A percentile compares a stretch with the other conserved stretches of the same genome.
phyloP scores from a whole-genome alignment of 2,113 vertebrate genomes.

The Ammodytes marinus region DNA sequence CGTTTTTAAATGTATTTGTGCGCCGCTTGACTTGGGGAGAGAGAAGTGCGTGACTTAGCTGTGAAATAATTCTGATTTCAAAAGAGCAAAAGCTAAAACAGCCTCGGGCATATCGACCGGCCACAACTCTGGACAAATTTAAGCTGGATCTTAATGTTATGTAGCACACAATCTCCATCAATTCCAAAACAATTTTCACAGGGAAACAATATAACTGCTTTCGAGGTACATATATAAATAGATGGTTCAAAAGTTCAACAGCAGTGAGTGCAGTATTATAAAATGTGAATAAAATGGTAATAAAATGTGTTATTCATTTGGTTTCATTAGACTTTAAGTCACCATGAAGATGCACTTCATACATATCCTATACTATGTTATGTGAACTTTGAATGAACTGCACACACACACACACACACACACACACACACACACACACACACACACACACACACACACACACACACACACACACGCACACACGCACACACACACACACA shows the following conservation, averaged over 20 bases:
- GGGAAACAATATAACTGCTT: no score
- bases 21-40: not conserved
- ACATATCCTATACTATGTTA: not conserved
- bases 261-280: not conserved
- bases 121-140: conserved; percentile 16
- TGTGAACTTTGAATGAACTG: not conserved
- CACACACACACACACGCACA: no score
- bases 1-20: conserved; percentile 38
- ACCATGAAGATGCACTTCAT: not conserved
- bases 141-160: conserved; percentile 11
- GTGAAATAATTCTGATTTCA: conserved; percentile 27
- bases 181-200: not conserved
- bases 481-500: no score
- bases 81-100: conserved; percentile 24
- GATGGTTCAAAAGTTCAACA: not conserved
- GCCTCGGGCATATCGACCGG: conserved; percentile 2
- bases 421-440: no score
- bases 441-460: no score
- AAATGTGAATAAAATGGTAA: not conserved
- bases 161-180: not conserved
- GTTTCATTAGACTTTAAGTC: not conserved
- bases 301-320: not conserved
- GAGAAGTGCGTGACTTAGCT: conserved; percentile 18
- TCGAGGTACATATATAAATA: not conserved
- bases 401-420: not conserved